Evolutionary conservation across 2,113 vertebrate genomes (phyloP).

Genomic region (Noctilio leporinus): DNA sequence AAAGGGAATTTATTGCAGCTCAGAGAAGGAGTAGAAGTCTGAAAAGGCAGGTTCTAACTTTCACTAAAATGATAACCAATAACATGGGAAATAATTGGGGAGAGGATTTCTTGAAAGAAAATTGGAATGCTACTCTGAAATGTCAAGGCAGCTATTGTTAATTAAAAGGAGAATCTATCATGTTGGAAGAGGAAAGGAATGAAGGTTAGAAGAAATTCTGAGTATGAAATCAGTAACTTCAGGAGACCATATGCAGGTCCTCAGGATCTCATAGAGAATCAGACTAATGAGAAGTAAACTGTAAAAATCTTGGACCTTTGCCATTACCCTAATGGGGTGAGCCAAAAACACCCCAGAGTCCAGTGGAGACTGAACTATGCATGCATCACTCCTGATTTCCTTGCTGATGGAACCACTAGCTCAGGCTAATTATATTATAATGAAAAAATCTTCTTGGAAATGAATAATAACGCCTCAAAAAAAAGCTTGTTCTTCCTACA

Average conservation of each 20-base stretch:
- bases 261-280: neutral
- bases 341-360: constrained; percentile 16
- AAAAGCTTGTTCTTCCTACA: neutral
- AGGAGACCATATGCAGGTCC: neutral
- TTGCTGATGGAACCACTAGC: neutral
- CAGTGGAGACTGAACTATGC: neutral
- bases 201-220: neutral
- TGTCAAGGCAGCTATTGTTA: neutral
- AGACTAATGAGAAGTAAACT: neutral
- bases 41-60: neutral
- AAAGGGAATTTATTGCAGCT: neutral
- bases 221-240: constrained; percentile 4
- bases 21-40: neutral
- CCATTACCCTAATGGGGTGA: neutral
- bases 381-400: neutral
- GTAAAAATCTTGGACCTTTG: neutral
- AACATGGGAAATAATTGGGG: neutral
- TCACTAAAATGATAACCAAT: neutral
- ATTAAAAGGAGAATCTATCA: constrained; percentile 19
- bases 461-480: neutral
- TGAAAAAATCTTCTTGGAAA: constrained; percentile 28
- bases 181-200: neutral
- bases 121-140: neutral
- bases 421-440: constrained; percentile 16
- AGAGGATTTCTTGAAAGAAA: constrained; percentile 11